Evolutionary conservation across 2,797 vertebrate species (phyloP), one percentile per base, ranked within the genome.

Genomic region (Hapalemur alaotrensis): DNA sequence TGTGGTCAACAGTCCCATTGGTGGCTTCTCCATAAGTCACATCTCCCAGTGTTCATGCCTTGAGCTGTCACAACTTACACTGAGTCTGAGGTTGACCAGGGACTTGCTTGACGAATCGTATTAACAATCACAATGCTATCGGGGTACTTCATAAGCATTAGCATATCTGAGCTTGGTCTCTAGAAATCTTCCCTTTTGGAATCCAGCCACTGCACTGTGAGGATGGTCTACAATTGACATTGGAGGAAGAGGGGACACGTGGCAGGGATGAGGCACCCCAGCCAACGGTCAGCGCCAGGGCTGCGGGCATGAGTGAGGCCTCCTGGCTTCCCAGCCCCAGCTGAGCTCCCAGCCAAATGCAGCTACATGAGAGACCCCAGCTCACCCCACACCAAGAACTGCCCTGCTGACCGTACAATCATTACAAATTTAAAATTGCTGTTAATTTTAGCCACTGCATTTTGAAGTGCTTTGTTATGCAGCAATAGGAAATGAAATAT

Each of bases 371-470:
- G 63, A 73, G 59, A 84, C 4, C 4, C 30, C 46, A 20, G 22
- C 20, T 30, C 52, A 75, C 70, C 32, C 67, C 43, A 22, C 30
- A 7, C 0, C 1, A 38, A 88, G 52, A 52, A 35, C 76, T 59
- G 65, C 50, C 84, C 10, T 32, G 13, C n/a, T 81, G 48, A 57
- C 41, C 73, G 18, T 10, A 10, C 17, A 70, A 91, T 59, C 46
- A 20, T 65, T 38, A 41, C 46, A 72, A 65, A 85, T 83, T 48
- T 35, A 48, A 78, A 73, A 61, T 23, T 48, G 20, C 48, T 84
- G 17, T 63, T 90, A 54, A 79, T 67, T 84, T 91, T 85, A 93
- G 54, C 78, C 18, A 22, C 57, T 63, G n/a, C 28, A 81, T 72
- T 81, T 30, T 61, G 54, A 73, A 67, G 30, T 78, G 61, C 89